These are phyloP conservation scores for Bombus waltoni DNA, from an alignment of 1,140 invertebrate species.

Conservation along the genomic window DNA sequence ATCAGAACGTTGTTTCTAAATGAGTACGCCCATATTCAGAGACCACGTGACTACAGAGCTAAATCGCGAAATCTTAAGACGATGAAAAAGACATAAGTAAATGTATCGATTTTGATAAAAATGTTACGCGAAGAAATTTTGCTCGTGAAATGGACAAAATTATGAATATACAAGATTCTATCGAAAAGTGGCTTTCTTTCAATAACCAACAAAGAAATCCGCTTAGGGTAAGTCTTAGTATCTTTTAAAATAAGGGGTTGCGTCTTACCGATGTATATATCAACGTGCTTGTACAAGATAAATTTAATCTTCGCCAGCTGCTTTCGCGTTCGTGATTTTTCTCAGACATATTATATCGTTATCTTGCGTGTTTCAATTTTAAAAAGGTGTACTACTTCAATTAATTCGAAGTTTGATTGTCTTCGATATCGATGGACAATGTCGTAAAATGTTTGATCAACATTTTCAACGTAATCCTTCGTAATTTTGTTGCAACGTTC, in stretches of 20 bases:
- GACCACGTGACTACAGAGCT: neutral
- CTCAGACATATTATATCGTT: neutral
- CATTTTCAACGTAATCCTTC: neutral
- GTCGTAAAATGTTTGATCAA: neutral
- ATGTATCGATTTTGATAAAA: neutral
- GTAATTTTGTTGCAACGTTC: neutral
- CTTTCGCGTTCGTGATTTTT: neutral
- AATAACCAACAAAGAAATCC: conserved; percentile 22
- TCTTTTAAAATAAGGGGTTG: neutral
- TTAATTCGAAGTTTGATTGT: neutral
- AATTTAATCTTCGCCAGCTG: neutral
- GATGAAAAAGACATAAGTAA: neutral
- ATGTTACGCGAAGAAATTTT: neutral
- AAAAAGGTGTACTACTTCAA: neutral
- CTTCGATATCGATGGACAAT: neutral
- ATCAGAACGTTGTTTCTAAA: neutral
- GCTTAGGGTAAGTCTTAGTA: neutral
- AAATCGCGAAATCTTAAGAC: neutral
- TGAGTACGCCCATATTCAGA: neutral
- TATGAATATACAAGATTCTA: neutral
- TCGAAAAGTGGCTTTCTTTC: neutral
- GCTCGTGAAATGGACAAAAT: neutral
- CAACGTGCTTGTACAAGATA: neutral
- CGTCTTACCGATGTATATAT: no score
- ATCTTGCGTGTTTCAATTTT: neutral